Evolutionary conservation across 1,140 invertebrate species (phyloP).

Genomic region (Zelostemma sp.): DNA sequence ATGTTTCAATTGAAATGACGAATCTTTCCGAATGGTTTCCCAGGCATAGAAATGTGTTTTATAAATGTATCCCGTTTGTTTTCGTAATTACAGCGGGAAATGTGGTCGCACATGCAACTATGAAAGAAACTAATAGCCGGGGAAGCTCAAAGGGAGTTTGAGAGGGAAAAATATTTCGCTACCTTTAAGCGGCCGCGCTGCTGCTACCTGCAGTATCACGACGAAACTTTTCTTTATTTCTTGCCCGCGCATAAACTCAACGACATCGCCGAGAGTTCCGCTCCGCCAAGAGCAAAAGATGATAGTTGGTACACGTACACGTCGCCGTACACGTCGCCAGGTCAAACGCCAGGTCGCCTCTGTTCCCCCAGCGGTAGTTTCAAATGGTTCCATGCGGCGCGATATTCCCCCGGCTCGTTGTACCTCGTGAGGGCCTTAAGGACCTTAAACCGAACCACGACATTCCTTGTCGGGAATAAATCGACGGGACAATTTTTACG

Average conservation of each 20-base stretch:
- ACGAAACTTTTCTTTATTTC: slow-evolving; percentile 27
- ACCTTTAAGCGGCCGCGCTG: neutral
- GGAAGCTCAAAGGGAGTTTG: too few species aligned
- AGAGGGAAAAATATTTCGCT: neutral
- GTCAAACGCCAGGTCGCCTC: slow-evolving; percentile 45
- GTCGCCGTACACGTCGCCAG: slow-evolving; percentile 41
- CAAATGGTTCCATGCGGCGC: slow-evolving; percentile 49
- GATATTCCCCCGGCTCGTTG: slow-evolving; percentile 12
- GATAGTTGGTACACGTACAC: slow-evolving; percentile 34
- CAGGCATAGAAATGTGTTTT: too few species aligned
- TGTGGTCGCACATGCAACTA: too few species aligned
- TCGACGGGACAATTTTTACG: too few species aligned
- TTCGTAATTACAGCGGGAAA: too few species aligned
- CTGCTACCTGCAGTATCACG: slow-evolving; percentile 25
- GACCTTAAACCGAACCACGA: too few species aligned
- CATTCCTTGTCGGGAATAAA: too few species aligned
- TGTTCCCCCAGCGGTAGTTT: slow-evolving; percentile 27
- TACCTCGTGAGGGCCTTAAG: neutral
- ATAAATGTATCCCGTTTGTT: too few species aligned
- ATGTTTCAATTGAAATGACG: too few species aligned
- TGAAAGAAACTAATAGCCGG: too few species aligned
- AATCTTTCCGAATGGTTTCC: too few species aligned
- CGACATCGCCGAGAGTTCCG: slow-evolving; percentile 32
- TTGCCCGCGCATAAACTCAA: slow-evolving; percentile 34
- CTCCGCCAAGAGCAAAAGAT: slow-evolving; percentile 40